Conservation (phyloP, 2,797 vertebrate genomes). For the Enteromius anoplus region DNA sequence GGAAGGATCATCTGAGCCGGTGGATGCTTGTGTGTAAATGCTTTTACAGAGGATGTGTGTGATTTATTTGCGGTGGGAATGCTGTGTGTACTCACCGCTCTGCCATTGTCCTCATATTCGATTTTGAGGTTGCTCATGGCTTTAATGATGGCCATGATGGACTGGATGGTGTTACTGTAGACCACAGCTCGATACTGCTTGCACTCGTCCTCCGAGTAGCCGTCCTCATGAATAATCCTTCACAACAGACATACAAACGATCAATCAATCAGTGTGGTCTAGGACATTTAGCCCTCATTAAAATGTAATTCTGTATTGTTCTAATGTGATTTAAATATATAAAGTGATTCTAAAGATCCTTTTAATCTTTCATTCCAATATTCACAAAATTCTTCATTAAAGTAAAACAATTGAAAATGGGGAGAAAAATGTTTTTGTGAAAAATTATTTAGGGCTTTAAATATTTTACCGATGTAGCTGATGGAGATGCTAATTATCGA, state of each 20-base stretch:
- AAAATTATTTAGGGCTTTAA: too few species aligned
- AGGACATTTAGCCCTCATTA: background rate
- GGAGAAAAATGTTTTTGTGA: too few species aligned
- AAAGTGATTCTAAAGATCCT: too few species aligned
- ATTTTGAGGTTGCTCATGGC: constrained; percentile 97
- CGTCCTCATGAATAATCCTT: constrained; percentile 98
- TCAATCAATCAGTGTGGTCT: background rate
- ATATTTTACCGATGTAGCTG: too few species aligned
- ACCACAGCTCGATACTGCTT: constrained; percentile 97
- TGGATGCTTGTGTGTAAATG: constrained; percentile 6
- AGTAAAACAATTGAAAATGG: too few species aligned
- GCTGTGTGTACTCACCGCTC: constrained; percentile 78
- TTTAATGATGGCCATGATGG: constrained; percentile 98
- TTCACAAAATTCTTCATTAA: too few species aligned
- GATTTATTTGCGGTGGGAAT: constrained; percentile 42
- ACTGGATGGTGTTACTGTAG: constrained; percentile 99
- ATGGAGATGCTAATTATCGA: too few species aligned
- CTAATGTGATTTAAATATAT: too few species aligned
- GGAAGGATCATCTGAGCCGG: background rate
- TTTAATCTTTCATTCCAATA: too few species aligned
- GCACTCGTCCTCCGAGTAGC: constrained; percentile 97
- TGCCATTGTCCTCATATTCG: constrained; percentile 87
- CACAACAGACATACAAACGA: constrained; percentile 1
- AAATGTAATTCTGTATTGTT: background rate
- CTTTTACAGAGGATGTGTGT: background rate